phyloP scores from a whole-genome alignment of 92 coral and sea anemone species.

The Epizoanthus fatuus region DNA sequence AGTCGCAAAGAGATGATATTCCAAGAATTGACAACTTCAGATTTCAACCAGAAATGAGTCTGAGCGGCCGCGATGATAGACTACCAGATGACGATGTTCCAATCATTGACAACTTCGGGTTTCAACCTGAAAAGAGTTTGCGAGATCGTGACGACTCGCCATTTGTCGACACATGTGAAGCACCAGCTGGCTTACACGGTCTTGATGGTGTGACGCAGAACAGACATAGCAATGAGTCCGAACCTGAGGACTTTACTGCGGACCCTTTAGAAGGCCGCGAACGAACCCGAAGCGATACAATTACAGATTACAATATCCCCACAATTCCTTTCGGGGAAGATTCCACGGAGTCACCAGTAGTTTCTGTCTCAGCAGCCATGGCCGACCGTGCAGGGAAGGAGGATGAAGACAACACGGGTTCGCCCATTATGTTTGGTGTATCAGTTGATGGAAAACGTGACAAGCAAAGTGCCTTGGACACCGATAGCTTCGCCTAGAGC shows the following conservation, averaged over 20 bases:
- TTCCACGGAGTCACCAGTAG: constrained; percentile 3
- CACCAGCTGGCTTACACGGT: too few species aligned
- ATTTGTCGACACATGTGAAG: too few species aligned
- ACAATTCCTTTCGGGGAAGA: constrained; percentile 34
- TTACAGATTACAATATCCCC: constrained; percentile 42
- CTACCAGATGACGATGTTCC: not conserved
- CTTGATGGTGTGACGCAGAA: too few species aligned
- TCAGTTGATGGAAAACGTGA: not conserved
- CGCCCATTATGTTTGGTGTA: not conserved
- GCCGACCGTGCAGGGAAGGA: not conserved
- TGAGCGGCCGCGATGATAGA: constrained; percentile 4
- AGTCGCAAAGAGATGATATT: not conserved
- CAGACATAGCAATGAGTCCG: not conserved
- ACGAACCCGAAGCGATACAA: constrained; percentile 27
- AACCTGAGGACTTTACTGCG: not conserved
- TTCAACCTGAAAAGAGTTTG: not conserved
- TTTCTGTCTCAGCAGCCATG: constrained; percentile 17
- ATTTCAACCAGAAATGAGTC: constrained; percentile 41
- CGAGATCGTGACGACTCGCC: not conserved
- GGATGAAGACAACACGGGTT: not conserved
- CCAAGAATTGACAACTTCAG: constrained; percentile 28
- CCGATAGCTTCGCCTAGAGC: constrained; percentile 34
- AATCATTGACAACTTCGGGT: constrained; percentile 14
- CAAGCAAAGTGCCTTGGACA: not conserved
- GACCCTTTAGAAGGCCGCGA: not conserved